Percentiles rank a stretch among this genome's conserved stretches.
Evolutionary conservation across 2,888 invertebrate species (phyloP).

Genomic region (Cantharis lateralis): DNA sequence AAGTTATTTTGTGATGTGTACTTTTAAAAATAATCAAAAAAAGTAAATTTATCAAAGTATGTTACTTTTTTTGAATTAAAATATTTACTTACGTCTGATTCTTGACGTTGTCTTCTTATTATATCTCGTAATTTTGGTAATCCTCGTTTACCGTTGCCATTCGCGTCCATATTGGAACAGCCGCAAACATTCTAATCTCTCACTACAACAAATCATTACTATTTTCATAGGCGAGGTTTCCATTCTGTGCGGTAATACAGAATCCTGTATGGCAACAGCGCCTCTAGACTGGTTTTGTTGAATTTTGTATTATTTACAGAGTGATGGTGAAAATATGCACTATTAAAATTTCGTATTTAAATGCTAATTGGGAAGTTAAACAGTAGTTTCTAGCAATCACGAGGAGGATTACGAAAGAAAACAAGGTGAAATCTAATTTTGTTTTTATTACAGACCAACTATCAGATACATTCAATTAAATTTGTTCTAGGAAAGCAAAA

Average conservation of each 20-base stretch:
- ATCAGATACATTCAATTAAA: neutral
- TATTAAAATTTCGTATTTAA: no score
- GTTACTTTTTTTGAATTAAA: neutral
- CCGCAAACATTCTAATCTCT: neutral
- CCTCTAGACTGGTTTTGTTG: neutral
- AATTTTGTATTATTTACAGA: neutral
- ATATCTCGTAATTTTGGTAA: conserved; percentile 65
- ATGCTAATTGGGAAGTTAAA: neutral
- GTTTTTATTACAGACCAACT: neutral
- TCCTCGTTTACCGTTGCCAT: conserved; percentile 65
- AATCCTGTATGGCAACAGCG: neutral
- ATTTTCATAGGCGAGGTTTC: neutral
- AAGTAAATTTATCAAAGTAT: neutral
- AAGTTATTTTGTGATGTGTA: neutral
- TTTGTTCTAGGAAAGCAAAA: neutral
- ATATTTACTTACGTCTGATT: conserved; percentile 65
- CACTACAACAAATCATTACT: conserved; percentile 9
- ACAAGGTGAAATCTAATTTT: neutral
- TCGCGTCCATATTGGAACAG: conserved; percentile 55
- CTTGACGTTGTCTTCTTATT: conserved; percentile 69
- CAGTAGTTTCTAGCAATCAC: neutral
- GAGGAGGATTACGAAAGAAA: neutral
- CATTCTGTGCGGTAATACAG: neutral
- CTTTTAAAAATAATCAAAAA: neutral
- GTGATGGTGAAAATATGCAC: neutral